These are phyloP conservation scores for Typhlomys cinereus DNA, from an alignment of 2,113 vertebrate species.

Conservation along the genomic window DNA sequence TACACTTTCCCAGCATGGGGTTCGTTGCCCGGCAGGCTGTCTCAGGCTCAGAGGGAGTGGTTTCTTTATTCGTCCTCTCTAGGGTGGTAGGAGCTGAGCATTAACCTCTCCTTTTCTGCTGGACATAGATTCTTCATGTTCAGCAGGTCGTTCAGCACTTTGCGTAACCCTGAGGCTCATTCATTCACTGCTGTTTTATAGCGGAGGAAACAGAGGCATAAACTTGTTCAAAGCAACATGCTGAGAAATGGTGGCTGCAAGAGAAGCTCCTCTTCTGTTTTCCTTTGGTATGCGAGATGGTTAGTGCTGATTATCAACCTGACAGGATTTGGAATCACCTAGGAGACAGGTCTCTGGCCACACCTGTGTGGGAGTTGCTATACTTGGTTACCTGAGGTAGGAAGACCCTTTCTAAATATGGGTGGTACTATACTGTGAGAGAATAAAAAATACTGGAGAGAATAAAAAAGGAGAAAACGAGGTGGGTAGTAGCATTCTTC, in stretches of 20 bases:
- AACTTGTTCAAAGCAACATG: neutral
- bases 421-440: too few relatives aligned
- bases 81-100: neutral
- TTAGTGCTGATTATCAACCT: too few relatives aligned
- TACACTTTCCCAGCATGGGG: conserved; percentile 66
- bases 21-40: neutral
- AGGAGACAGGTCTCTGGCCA: too few relatives aligned
- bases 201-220: neutral
- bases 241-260: neutral
- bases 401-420: too few relatives aligned
- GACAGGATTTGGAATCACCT: too few relatives aligned
- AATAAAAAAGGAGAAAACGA: too few relatives aligned
- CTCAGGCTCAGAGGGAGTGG: neutral
- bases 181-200: neutral
- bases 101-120: neutral
- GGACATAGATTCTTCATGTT: neutral
- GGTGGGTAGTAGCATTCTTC: too few relatives aligned
- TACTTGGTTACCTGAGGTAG: too few relatives aligned
- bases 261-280: neutral
- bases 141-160: neutral
- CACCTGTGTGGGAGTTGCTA: too few relatives aligned
- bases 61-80: neutral
- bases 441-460: too few relatives aligned
- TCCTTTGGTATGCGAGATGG: too few relatives aligned
- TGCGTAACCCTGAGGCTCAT: neutral